Evolutionary conservation across 2,797 vertebrate genomes (phyloP), one percentile per base, ranked within the genome.

Genomic region (Antrozous pallidus): DNA sequence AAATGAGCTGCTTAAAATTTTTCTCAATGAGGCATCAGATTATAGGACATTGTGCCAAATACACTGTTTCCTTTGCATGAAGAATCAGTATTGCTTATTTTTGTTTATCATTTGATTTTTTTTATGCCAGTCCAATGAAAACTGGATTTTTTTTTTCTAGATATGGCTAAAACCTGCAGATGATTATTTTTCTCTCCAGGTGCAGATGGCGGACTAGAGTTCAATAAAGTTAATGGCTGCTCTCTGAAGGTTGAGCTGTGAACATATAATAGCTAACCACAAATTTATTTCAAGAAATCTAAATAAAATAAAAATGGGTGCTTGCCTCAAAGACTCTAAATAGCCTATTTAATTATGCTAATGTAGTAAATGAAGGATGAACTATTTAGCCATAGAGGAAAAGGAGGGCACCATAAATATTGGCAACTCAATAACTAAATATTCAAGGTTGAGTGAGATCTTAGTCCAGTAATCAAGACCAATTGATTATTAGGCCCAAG

Each of bases 1-100:
- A 95, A 88, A 95, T 90, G 90, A 96, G 80, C n/a, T 70, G 40
- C 45, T 92, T 91, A 81, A 77, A 45, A 74, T 85, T 83, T 96
- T 94, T 90, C 77, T 94, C 70, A 93, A 31, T 65, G 70, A 83
- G 2, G 24, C 77, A 73, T 90, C 56, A 74, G 81, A 86, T 92
- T 75, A 91, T 84, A 47, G 73, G 82, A 78, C 77, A 65, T 65
- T 94, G n/a, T 91, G 42, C 78, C 71, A 94, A 81, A 80, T 73
- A 83, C 91, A 69, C 49, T 58, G 4, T 73, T 78, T 69, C 70
- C 73, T 94, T 91, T 95, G 16, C 51, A 78, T 63, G 42, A 65
- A 42, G 61, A 91, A 69, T 87, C 63, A 92, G 73, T 85, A 8
- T 87, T 81, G 36, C 61, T 67, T 71, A 73, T 8, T 74, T 94